Base-by-base conservation (phyloP, 1,140 invertebrate genomes). In the Anoplophora glabripennis region DNA sequence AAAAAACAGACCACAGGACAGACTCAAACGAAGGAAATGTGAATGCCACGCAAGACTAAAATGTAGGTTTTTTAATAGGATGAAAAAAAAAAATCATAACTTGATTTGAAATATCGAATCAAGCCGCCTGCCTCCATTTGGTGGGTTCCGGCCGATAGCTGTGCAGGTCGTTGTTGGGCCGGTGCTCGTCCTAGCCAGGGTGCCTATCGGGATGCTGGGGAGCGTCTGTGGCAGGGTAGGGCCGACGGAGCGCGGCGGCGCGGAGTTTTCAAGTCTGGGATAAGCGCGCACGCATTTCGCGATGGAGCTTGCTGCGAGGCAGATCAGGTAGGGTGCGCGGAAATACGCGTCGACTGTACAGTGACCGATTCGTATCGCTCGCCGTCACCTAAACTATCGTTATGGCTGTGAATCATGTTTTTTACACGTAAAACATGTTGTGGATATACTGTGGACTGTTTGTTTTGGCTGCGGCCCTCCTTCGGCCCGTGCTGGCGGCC, bases 401-500 rank as follows among this genome's bases (percentile, higher is more conserved):
- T 65, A 71, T 71, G 69, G 69, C 69, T 67, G 69, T 71, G 69
- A 69, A 71, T 62, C 63, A 71, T 71, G 69, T 64, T 56, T 63
- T 67, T 69, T 59, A 65, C 59, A 69, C 64, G 61, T 69, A 69
- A 68, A 63, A 66, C 66, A 63, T 67, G 67, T 28, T 28, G 52
- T 54, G 67, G 67, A 65, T 69, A 68, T 67, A 71, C 57, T 66
- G 64, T 69, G 21, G 21, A 28, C 21, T 28, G 21, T 28, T 28
- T 28, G 21, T 28, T 28, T 68, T 58, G 66, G 61, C 65, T 66
- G 61, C 67, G 55, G 61, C 67, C 65, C 57, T 28, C 21, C 21
- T 67, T 54, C 55, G 61, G 53, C 61, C 63, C 52, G 61, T 66
- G 59, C 40, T 65, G 52, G 64, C 64, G 57, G 67, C 60, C 54